Conservation (phyloP, 2,113 vertebrate species). For the Tenrec ecaudatus region DNA sequence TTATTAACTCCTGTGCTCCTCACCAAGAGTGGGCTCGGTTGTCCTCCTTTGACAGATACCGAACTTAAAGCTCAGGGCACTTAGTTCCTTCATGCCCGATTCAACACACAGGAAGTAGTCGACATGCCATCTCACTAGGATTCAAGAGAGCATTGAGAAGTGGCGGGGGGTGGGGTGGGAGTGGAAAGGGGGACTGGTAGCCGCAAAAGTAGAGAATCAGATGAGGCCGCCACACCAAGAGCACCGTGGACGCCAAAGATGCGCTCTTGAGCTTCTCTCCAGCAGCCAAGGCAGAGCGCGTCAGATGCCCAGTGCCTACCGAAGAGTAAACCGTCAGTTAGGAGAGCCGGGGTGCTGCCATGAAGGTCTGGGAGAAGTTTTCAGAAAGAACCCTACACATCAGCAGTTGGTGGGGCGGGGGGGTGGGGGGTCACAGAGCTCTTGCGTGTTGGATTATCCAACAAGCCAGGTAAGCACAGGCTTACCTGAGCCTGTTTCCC, state of each 20-base stretch:
- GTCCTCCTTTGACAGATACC: not conserved
- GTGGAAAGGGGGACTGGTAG: not conserved
- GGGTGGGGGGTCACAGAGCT: not conserved
- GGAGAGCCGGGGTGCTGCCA: too few relatives aligned
- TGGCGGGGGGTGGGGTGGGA: not conserved
- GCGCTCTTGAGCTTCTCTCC: constrained; percentile 24
- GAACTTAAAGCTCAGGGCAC: not conserved
- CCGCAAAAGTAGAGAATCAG: not conserved
- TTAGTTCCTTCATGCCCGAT: not conserved
- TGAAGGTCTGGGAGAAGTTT: not conserved
- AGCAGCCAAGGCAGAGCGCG: not conserved
- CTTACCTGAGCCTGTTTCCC: too few relatives aligned
- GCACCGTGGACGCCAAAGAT: not conserved
- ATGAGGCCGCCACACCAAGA: not conserved
- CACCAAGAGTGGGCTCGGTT: not conserved
- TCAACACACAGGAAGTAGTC: not conserved
- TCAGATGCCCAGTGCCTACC: not conserved
- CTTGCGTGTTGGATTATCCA: too few relatives aligned
- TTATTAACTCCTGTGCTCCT: constrained; percentile 57
- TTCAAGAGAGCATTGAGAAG: not conserved
- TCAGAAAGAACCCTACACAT: not conserved
- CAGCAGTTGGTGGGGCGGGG: not conserved
- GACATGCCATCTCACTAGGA: not conserved
- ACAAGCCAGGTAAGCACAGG: too few relatives aligned
- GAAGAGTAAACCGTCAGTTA: not conserved